A percentile compares a stretch with the other conserved stretches of the same genome.
These are phyloP conservation scores for Caenorhabditis angaria DNA, from an alignment of 2,888 invertebrate species.

Conservation along the genomic window DNA sequence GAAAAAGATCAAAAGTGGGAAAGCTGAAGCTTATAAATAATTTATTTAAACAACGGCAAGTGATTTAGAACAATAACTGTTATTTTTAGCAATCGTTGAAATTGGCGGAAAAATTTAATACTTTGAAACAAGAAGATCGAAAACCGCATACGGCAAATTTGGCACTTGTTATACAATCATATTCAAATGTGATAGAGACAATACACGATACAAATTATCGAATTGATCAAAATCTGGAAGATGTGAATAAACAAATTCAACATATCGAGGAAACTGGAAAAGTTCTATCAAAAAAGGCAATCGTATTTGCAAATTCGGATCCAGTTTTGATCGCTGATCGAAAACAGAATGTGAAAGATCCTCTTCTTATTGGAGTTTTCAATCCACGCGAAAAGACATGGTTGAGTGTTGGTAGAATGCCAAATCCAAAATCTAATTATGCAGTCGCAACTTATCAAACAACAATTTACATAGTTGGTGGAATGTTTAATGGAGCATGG, in stretches of 20 bases:
- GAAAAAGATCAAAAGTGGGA: no score
- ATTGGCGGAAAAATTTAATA: not conserved
- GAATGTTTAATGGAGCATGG: slow-evolving; percentile 39
- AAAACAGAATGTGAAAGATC: slow-evolving; percentile 37
- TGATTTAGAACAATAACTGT: no score
- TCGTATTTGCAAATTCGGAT: slow-evolving; percentile 14
- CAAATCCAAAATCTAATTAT: slow-evolving; percentile 41
- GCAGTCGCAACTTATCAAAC: slow-evolving; percentile 17
- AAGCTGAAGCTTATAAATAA: no score
- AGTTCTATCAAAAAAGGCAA: slow-evolving; percentile 9
- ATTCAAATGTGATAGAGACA: not conserved
- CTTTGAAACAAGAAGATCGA: not conserved
- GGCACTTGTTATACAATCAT: not conserved
- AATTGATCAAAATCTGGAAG: not conserved
- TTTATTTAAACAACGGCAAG: no score
- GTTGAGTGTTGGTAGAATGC: slow-evolving; percentile 33
- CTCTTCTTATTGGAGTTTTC: slow-evolving; percentile 34
- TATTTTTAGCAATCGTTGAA: no score
- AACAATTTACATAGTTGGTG: slow-evolving; percentile 32
- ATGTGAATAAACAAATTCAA: not conserved
- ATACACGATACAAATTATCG: no score
- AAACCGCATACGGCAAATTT: not conserved
- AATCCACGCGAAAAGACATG: slow-evolving; percentile 16
- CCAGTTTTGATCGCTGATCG: slow-evolving; percentile 28
- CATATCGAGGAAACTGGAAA: not conserved